Evolutionary conservation across 53 echinoderm and acorn worm genomes (phyloP).

Genomic region (Stichopus horrens): DNA sequence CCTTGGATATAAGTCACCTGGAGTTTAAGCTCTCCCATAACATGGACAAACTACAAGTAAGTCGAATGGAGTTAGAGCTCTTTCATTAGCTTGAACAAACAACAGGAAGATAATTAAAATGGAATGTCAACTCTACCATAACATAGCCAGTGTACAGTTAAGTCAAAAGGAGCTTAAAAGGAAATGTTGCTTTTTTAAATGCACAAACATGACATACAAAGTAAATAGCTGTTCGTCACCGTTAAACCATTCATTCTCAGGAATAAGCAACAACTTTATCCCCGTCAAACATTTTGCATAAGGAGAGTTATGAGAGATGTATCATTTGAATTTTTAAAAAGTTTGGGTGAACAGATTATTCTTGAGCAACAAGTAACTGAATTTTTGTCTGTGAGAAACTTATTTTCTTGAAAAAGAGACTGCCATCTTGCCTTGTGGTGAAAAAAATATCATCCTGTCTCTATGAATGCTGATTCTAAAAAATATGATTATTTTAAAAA

Average conservation of each 20-base stretch:
- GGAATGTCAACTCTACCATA: conserved; percentile 86
- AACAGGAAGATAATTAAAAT: conserved; percentile 53
- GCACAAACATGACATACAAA: too few relatives aligned
- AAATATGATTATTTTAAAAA: neutral
- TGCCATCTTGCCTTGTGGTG: neutral
- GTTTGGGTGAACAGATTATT: neutral
- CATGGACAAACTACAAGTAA: conserved; percentile 80
- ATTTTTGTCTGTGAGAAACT: too few relatives aligned
- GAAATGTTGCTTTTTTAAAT: too few relatives aligned
- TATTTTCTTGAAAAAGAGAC: too few relatives aligned
- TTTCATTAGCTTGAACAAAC: too few relatives aligned
- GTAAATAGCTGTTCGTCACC: too few relatives aligned
- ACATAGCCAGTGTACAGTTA: conserved; percentile 82
- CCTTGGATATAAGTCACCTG: conserved; percentile 69
- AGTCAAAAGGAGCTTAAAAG: neutral
- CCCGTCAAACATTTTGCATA: neutral
- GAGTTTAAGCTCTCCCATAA: conserved; percentile 93
- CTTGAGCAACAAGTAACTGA: too few relatives aligned
- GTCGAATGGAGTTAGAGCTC: neutral
- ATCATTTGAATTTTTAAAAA: neutral
- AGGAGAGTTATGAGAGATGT: too few relatives aligned
- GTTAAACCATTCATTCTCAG: too few relatives aligned
- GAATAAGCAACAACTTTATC: too few relatives aligned
- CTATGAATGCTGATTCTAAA: neutral
- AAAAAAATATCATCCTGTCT: neutral